These are phyloP conservation scores for Pectinophora gossypiella DNA, from an alignment of 1,140 invertebrate species.

Conservation along the genomic window DNA sequence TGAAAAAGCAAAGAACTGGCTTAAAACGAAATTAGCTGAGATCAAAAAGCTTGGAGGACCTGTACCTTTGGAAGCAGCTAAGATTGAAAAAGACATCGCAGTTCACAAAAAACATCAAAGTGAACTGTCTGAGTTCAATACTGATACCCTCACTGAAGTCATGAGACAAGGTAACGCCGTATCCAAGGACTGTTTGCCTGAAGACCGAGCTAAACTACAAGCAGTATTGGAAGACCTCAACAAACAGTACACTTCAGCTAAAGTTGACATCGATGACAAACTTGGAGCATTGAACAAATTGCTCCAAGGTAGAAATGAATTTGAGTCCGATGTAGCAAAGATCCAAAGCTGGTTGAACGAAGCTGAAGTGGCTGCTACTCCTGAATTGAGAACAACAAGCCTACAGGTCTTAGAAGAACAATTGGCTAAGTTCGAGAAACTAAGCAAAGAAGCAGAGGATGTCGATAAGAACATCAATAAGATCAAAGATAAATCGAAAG, in stretches of 20 bases:
- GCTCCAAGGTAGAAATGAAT: constrained; percentile 83
- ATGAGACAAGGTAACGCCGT: constrained; percentile 85
- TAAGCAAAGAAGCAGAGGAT: constrained; percentile 84
- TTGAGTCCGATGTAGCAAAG: constrained; percentile 87
- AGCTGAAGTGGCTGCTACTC: constrained; percentile 88
- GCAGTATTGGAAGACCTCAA: constrained; percentile 80
- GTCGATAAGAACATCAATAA: constrained; percentile 83
- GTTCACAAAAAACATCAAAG: constrained; percentile 84
- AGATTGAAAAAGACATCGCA: constrained; percentile 86
- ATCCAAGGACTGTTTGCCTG: constrained; percentile 87
- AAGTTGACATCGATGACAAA: constrained; percentile 84
- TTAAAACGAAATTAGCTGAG: constrained; percentile 85
- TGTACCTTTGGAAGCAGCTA: constrained; percentile 82
- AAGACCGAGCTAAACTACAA: constrained; percentile 81
- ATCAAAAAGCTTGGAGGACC: constrained; percentile 85
- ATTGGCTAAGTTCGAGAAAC: constrained; percentile 86
- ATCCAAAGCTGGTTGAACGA: constrained; percentile 91
- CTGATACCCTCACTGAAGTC: constrained; percentile 84
- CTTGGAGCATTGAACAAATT: constrained; percentile 83
- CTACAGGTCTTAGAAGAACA: constrained; percentile 90
- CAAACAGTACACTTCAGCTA: constrained; percentile 82
- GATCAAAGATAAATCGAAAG: constrained; percentile 86
- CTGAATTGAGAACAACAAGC: constrained; percentile 85
- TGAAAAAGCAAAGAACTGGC: constrained; percentile 86
- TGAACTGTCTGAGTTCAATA: constrained; percentile 87